Base-by-base conservation (phyloP, 2,888 invertebrate species). In the Nebria brevicollis region DNA sequence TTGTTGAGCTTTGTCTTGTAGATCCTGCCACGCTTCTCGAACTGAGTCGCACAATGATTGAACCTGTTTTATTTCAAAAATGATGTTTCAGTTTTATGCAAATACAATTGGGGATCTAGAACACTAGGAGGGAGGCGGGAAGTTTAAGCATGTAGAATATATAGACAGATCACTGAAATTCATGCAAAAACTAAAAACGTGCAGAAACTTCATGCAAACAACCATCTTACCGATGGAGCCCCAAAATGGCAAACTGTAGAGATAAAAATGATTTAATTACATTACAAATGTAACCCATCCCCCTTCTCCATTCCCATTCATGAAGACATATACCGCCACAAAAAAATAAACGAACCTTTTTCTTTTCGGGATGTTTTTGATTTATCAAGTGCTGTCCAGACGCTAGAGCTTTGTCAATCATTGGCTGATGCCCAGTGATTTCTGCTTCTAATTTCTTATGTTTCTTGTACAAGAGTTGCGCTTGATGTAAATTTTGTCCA, bases 381-480 rank as follows among this genome's bases (percentile, higher is more conserved):
- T 94, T 92, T 4, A 95, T 92, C 74, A 98, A 90, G 8, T 91
- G 89, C 79, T 94, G 91, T 0, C 97, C 98, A n/a, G 93, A 93
- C n/a, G 92, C 92, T 75, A 97, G 88, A 2, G 96, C 94, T 85
- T 95, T 94, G 85, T 95, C 95, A 74, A 98, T 95, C 88, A 95
- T 93, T 0, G 96, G 95, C 85, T 95, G 93, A 87, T 99, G 95
- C 0, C 97, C 97, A 43, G 91, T 91, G 82, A 99, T 94, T 90
- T 98, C 99, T 0, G 95, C 95, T 85, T 95, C 94, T 82, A 99
- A 90, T 90, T 99, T 98, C 89, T 94, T 96, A 89, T 98, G 98
- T 87, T 98, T 98, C 90, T 98, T 98, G 87, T 95, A 92, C 82
- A 96, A 92, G 15, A 95, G 96, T 88, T 98, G 97, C 0, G 98